Base-by-base conservation (phyloP, 2,113 vertebrate genomes). In the Furnarius figulus region DNA sequence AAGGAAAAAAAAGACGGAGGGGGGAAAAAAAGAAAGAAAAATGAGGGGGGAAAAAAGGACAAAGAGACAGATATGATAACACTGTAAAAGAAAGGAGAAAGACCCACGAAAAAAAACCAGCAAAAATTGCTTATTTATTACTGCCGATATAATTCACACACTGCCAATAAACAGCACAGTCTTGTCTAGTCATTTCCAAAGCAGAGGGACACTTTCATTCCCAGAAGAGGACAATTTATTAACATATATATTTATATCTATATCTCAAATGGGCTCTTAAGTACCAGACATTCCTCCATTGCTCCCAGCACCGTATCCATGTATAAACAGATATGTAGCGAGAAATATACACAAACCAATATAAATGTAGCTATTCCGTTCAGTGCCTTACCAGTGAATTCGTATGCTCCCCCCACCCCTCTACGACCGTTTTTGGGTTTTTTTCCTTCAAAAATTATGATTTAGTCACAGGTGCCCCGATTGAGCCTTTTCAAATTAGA, bases 381-480 rank as follows among this genome's bases (percentile, higher is more conserved):
- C 61, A 12, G n/a, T 13, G 40, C 39, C 74, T 88, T 71, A 27
- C 13, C 83, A 39, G 11, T 16, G 66, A 75, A 93, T 83, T 53
- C 73, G 46, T 31, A 47, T 11, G 80, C 77, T 66, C 47, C 61
- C 58, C 49, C 40, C 50, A 63, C n/a, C 59, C 61, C 67, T 56
- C 47, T 37, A 86, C 30, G 80, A 84, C 31, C 23, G 14, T 56
- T 76, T 84, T 77, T 94, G n/a, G n/a, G 9, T 79, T 63, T 75
- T 62, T 86, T 65, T 73, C 52, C 44, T 61, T 87, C 56, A 78
- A 78, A 93, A 92, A 81, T 55, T 44, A 75, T 65, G 28, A 72
- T 95, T 97, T 97, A 90, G 91, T 95, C 94, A 92, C 96, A 97
- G 95, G 94, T 97, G 95, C 96, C 92, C 94, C 74, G 90, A 78